Percentiles rank a stretch among this genome's conserved stretches.
Conservation (phyloP, 2,888 invertebrate species). For the Stramonita haemastoma region DNA sequence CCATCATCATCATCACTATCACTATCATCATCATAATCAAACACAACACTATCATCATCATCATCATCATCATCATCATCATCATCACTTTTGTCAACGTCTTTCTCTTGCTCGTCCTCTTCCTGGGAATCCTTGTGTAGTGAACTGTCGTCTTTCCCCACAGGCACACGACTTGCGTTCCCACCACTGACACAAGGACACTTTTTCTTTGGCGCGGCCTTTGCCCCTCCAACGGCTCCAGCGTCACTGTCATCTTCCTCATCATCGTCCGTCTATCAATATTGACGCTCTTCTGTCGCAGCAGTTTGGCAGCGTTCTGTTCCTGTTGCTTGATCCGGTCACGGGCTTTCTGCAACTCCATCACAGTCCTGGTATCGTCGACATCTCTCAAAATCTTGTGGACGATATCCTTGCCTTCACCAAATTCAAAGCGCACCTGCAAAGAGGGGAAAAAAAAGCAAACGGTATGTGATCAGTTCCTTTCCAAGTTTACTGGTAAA, state of each 20-base stretch:
- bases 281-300: not conserved
- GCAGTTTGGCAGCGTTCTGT: not conserved
- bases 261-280: not conserved
- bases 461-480: no score
- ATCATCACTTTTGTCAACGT: not conserved
- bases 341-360: constrained; percentile 22
- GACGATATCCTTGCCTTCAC: constrained; percentile 7
- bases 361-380: not conserved
- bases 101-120: not conserved
- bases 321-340: not conserved
- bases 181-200: not conserved
- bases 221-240: not conserved
- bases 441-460: not conserved
- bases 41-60: not conserved
- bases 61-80: not conserved
- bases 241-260: not conserved
- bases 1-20: not conserved
- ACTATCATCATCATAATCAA: not conserved
- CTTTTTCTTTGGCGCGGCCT: not conserved
- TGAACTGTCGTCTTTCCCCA: no score
- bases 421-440: constrained; percentile 18
- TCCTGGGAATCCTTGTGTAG: no score
- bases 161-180: not conserved
- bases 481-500: no score
- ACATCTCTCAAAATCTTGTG: not conserved